Evolutionary conservation across 2,797 vertebrate genomes (phyloP).

Genomic region (Cetoscarus ocellatus): DNA sequence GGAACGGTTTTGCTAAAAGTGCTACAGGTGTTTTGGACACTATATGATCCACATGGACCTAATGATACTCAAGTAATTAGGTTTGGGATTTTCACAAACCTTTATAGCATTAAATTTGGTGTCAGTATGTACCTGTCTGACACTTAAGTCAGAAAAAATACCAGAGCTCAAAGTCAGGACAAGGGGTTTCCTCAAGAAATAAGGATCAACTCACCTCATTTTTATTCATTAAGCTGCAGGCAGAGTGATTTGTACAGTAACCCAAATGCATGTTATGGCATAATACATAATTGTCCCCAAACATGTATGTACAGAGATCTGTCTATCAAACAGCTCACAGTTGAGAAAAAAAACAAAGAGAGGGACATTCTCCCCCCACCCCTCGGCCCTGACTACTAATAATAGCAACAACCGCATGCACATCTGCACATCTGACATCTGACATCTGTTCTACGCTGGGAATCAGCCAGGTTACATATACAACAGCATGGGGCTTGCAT

Average conservation of each 20-base stretch:
- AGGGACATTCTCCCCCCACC: constrained; percentile 68
- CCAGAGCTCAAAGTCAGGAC: constrained; percentile 20
- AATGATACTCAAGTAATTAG: constrained; percentile 30
- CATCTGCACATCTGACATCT: constrained; percentile 82
- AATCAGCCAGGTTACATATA: constrained; percentile 65
- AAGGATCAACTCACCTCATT: no score
- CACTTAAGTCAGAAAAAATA: neutral
- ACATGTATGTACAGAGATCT: constrained; percentile 30
- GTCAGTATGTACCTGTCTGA: constrained; percentile 14
- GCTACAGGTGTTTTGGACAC: no score
- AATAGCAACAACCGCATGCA: constrained; percentile 78
- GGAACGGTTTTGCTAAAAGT: no score
- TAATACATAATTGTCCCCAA: constrained; percentile 32
- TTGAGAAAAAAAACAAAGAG: constrained; percentile 52
- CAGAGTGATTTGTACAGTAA: neutral
- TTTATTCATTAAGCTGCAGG: no score
- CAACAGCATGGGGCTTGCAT: constrained; percentile 27
- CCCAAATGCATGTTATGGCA: constrained; percentile 14
- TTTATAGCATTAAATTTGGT: constrained; percentile 31
- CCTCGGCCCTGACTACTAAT: constrained; percentile 72
- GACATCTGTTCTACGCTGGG: constrained; percentile 76
- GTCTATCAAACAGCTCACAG: constrained; percentile 25
- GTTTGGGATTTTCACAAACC: constrained; percentile 43
- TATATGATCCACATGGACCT: constrained; percentile 7
- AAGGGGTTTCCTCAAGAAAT: constrained; percentile 45